Conservation (phyloP, 2,888 invertebrate species). For the Automeris io region DNA sequence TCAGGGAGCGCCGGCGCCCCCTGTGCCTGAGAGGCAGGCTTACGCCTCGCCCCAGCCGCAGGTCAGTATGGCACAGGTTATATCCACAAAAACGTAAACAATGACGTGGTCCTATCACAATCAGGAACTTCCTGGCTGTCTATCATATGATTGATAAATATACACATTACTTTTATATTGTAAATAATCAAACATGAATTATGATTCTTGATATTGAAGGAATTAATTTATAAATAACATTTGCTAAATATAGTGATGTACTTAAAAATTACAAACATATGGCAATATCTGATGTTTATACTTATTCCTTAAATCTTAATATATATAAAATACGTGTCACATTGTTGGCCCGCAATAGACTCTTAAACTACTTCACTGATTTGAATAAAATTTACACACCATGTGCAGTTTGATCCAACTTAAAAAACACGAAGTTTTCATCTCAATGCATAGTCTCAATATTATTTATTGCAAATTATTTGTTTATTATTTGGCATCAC, state of each 20-base stretch:
- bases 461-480: no score
- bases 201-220: background rate
- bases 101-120: slow-evolving; percentile 48
- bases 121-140: background rate
- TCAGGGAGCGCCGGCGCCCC: slow-evolving; percentile 37
- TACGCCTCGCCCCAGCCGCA: slow-evolving; percentile 57
- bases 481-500: no score
- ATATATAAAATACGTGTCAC: no score
- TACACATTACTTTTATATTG: background rate
- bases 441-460: no score
- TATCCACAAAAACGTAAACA: slow-evolving; percentile 53
- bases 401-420: no score
- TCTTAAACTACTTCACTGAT: no score
- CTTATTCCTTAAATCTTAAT: no score
- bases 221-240: no score
- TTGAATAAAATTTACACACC: no score
- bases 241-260: no score
- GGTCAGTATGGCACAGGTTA: slow-evolving; percentile 51
- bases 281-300: background rate
- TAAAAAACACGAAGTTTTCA: no score
- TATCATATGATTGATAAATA: slow-evolving; percentile 35
- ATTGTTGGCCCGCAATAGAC: no score
- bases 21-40: slow-evolving; percentile 43
- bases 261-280: background rate
- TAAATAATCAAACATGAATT: background rate